Evolutionary conservation across 37 sponge, comb jelly and placozoan species (phyloP).

Genomic region (Bolinopsis microptera): DNA sequence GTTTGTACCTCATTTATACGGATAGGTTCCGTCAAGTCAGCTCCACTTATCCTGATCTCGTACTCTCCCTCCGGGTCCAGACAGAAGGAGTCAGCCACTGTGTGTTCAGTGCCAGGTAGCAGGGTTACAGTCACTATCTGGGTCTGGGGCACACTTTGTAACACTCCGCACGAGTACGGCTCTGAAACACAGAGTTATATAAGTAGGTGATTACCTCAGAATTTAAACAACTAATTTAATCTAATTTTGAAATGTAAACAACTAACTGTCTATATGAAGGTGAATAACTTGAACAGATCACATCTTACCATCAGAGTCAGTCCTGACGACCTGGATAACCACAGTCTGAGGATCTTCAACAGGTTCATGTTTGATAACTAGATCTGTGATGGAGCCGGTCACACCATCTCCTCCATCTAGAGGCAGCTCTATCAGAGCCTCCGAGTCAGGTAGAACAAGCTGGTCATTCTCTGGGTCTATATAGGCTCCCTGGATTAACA

Average conservation of each 20-base stretch:
- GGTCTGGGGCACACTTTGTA: neutral
- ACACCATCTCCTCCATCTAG: neutral
- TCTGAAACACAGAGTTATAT: neutral
- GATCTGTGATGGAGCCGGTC: neutral
- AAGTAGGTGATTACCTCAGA: no score
- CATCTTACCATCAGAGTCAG: conserved; percentile 1
- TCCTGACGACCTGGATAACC: conserved; percentile 13
- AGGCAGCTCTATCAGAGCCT: neutral
- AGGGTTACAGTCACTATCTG: neutral
- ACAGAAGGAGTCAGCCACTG: conserved; percentile 4
- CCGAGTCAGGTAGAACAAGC: conserved; percentile 15
- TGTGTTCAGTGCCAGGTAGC: neutral
- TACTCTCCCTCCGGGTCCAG: conserved; percentile 41
- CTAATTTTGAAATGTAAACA: no score
- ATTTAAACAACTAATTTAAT: no score
- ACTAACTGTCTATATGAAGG: no score
- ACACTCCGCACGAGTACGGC: conserved; percentile 1
- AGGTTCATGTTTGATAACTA: conserved; percentile 22
- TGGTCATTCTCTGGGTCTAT: neutral
- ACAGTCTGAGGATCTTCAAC: neutral
- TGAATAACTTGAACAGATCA: no score
- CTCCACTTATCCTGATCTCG: conserved; percentile 11
- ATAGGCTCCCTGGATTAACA: conserved; percentile 32
- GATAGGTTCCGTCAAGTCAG: neutral
- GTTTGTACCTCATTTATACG: conserved; percentile 16